Conservation (phyloP, 2,113 vertebrate genomes). For the Cynopterus brachyotis region DNA sequence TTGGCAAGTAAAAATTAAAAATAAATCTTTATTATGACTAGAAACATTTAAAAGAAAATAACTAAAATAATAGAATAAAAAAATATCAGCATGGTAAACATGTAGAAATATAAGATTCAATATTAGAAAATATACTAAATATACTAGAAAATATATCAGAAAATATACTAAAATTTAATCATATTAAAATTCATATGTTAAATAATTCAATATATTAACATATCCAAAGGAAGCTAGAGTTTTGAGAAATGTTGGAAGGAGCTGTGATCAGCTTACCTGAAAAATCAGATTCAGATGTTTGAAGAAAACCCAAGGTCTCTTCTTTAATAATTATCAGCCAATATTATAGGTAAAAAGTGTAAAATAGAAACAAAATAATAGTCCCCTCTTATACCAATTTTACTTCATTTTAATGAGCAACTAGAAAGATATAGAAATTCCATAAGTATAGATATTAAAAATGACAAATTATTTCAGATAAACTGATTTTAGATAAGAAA, state of each 20-base stretch:
- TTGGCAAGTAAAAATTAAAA: not conserved
- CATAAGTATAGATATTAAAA: not conserved
- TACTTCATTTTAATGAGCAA: not conserved
- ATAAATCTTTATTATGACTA: not conserved
- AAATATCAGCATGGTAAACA: not conserved
- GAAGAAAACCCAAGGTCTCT: not conserved
- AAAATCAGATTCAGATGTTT: not conserved
- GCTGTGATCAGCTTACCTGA: not conserved
- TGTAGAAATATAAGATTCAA: not conserved
- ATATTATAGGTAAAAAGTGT: not conserved
- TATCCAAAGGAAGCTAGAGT: not conserved
- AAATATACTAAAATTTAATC: not conserved
- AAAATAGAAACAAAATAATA: not conserved
- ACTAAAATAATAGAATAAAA: not conserved
- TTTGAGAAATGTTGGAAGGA: not conserved
- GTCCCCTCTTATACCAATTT: not conserved
- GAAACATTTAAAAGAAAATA: not conserved
- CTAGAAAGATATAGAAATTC: not conserved
- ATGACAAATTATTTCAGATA: not conserved
- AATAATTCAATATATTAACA: not conserved
- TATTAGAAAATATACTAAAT: not conserved
- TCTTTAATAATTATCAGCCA: not conserved
- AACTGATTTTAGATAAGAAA: not conserved
- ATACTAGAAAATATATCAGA: not conserved
- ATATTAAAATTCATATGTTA: not conserved